These are phyloP conservation scores for Agapetus fuscipes DNA, from an alignment of 2,888 invertebrate genomes.

Conservation along the genomic window DNA sequence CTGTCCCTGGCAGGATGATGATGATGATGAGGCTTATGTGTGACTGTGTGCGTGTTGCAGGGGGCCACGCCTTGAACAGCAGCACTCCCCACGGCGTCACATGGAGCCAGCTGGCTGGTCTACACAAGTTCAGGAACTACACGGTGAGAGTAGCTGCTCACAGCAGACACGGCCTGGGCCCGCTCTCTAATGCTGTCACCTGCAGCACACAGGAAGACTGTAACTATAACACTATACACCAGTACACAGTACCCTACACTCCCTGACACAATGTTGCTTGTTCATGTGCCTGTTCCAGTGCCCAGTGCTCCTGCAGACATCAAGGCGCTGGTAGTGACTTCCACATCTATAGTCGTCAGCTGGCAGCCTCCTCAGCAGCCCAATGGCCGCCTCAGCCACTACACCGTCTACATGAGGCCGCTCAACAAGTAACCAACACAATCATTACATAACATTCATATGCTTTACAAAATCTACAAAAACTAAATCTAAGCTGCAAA, in stretches of 20 bases:
- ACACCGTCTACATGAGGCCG: conserved; percentile 52
- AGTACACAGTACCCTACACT: not conserved
- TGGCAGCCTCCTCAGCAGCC: conserved; percentile 69
- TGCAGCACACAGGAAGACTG: conserved; percentile 74
- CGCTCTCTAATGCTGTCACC: conserved; percentile 58
- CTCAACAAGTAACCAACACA: conserved; percentile 9
- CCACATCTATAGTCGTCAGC: conserved; percentile 67
- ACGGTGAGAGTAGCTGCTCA: conserved; percentile 71
- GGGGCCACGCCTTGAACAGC: too few species aligned
- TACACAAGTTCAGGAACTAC: conserved; percentile 75
- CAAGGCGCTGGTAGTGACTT: conserved; percentile 66
- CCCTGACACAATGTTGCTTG: conserved; percentile 3
- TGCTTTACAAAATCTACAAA: too few species aligned
- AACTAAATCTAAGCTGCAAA: too few species aligned
- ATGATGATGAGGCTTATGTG: too few species aligned
- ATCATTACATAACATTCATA: too few species aligned
- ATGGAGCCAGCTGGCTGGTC: conserved; percentile 59
- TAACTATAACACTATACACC: conserved; percentile 29
- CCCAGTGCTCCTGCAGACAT: conserved; percentile 67
- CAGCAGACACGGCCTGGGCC: conserved; percentile 67
- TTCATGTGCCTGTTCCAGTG: conserved; percentile 37
- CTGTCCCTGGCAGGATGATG: too few species aligned
- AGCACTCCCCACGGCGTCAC: too few species aligned
- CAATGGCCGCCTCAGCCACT: conserved; percentile 66
- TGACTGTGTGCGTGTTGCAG: too few species aligned